Base-by-base conservation (phyloP, 2,888 invertebrate species). In the Drosophila robusta region DNA sequence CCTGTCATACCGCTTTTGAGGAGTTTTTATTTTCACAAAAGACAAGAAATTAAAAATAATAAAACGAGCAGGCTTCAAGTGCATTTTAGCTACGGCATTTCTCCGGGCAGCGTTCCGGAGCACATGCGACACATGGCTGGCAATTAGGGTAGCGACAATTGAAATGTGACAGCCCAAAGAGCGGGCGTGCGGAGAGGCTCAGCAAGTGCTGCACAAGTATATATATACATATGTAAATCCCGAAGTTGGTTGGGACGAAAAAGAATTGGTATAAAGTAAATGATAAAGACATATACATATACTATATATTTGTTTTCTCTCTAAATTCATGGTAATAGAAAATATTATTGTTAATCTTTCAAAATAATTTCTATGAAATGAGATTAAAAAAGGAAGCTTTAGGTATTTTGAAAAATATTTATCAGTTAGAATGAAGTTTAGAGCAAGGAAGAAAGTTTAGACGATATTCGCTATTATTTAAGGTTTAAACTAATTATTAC, bases 141-240 rank as follows among this genome's bases (percentile, higher is more conserved):
- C 64, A 71, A 67, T 70, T 66, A 66, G 64, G 68, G 60, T 61
- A 70, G 77, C 71, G 79, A 62, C 80, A 80, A 77, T 70, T 80
- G 83, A 83, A 69, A 79, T 79, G 77, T 69, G 75, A 63, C 69
- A 67, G 51, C 11, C 45, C 18, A 32, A 14, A 47, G 18, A 47
- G 46, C 22, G 16, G n/a, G n/a, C n/a, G n/a, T n/a, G n/a, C n/a
- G n/a, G 45, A 61, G 51, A 18, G 47, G 11, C 26, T 26, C 41
- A 32, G 4, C 56, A 47, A 70, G 70, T 50, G 44, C 11, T 4
- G n/a, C n/a, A 46, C 11, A 7, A 34, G 34, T 34, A 4, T 4
- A 4, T 12, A 12, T 1, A 34, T 4, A 12, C 4, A 34, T 12
- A 32, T 32, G 11, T 32, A 32, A 0, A 32, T 3, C 11, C 32